Evolutionary conservation across 2,113 vertebrate species (phyloP), one percentile per base, ranked within the genome.

Genomic region (Planiliza haematocheilus): DNA sequence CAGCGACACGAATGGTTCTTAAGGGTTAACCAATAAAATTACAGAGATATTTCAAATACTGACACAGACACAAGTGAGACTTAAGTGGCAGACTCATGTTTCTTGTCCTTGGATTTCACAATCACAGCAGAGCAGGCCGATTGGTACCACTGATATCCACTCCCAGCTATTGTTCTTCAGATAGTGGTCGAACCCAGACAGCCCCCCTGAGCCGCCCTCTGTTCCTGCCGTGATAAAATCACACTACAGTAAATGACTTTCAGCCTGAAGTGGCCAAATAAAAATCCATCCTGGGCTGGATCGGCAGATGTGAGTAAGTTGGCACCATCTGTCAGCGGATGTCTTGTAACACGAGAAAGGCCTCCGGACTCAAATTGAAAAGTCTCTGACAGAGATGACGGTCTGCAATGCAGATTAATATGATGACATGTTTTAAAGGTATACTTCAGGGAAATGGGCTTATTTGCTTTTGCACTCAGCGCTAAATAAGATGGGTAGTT

Each of bases 161-260:
- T 68, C 4, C 45, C 21, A 36, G 41, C 17, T 68, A 65, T 77
- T 16, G 65, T 20, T 68, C 43, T 67, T 34, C n/a, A 52, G 63
- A 59, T 43, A 76, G 42, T 2, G 51, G 59, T 57, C 7, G 17
- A 7, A 16, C 36, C 68, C 62, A 50, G 64, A 77, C 62, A 51
- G 49, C 50, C 60, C 41, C 24, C 46, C 53, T 7, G 9, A 51
- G 59, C 57, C 30, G 42, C 24, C 14, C 52, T 74, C 56, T 48
- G 9, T 57, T 51, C 55, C 50, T 53, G 56, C 61, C 21, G 11
- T n/a, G 41, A 84, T 65, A 65, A 41, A 39, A 59, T 71, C 62
- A 48, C 49, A 49, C 13, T 11, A 30, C 74, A 63, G 46, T 49
- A 63, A 69, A 64, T 64, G 67, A 67, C 65, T 70, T 62, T 70